A percentile compares a stretch with the other conserved stretches of the same genome.
phyloP scores from a whole-genome alignment of 2,113 vertebrate species.

The Dromaius novaehollandiae region DNA sequence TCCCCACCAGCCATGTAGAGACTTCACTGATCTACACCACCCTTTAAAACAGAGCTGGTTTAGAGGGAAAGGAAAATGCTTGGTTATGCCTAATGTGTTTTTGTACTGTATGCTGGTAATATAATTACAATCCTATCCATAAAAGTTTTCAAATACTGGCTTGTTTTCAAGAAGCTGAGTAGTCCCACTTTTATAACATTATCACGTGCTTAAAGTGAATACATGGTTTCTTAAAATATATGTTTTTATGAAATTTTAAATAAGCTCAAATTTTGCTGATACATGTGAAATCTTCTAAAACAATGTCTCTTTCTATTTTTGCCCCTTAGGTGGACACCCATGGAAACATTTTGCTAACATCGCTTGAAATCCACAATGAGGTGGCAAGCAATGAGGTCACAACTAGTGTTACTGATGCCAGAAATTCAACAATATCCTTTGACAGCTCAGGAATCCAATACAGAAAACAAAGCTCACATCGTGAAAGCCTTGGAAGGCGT shows the following conservation, averaged over 20 bases:
- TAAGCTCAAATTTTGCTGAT: neutral
- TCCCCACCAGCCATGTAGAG: neutral
- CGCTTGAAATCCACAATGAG: constrained; percentile 97
- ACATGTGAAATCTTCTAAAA: neutral
- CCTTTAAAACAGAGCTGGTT: neutral
- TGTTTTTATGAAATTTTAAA: neutral
- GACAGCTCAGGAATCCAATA: constrained; percentile 95
- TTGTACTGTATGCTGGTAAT: neutral
- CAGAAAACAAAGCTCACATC: constrained; percentile 86
- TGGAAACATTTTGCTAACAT: constrained; percentile 93
- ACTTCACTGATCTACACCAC: neutral
- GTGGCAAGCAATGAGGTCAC: constrained; percentile 89
- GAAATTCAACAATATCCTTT: constrained; percentile 91
- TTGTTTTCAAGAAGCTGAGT: constrained; percentile 12
- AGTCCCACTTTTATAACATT: neutral
- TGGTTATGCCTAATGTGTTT: neutral
- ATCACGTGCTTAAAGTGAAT: neutral
- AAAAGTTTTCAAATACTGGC: neutral
- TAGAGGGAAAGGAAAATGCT: neutral
- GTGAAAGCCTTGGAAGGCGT: constrained; percentile 78
- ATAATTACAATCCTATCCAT: neutral
- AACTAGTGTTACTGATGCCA: constrained; percentile 81
- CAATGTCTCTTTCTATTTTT: neutral
- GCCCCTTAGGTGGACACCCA: constrained; percentile 89
- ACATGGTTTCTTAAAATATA: neutral